These are phyloP conservation scores for Crotalus viridis DNA, from an alignment of 2,113 vertebrate species.

Conservation along the genomic window DNA sequence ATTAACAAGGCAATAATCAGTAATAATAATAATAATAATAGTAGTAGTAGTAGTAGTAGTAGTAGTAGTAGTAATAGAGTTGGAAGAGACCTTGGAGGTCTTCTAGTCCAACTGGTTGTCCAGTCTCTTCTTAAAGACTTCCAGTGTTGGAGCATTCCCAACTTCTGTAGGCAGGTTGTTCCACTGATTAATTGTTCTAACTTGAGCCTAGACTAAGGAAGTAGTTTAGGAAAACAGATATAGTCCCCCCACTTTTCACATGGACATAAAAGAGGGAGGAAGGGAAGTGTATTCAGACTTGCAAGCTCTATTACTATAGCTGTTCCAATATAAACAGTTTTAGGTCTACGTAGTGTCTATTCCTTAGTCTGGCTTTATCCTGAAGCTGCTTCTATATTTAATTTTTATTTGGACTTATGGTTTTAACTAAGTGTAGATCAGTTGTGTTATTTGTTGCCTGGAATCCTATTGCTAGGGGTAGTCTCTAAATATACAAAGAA, in stretches of 20 bases:
- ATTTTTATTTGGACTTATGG: background rate
- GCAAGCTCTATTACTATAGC: background rate
- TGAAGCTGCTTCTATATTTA: background rate
- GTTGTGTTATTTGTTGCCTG: background rate
- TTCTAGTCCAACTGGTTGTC: too few species aligned
- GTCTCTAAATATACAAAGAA: background rate
- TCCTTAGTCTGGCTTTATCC: background rate
- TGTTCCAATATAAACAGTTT: background rate
- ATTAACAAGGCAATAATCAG: background rate
- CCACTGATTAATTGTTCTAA: too few species aligned
- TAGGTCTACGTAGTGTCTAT: background rate
- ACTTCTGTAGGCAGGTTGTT: too few species aligned
- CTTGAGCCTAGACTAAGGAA: background rate
- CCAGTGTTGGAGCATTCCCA: too few species aligned
- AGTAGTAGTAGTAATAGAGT: too few species aligned
- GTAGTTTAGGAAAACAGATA: background rate
- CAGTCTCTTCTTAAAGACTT: too few species aligned
- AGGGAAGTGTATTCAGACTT: background rate
- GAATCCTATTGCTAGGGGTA: background rate
- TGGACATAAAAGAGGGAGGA: background rate
- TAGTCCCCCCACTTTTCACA: background rate
- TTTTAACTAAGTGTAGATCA: background rate
- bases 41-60: too few species aligned
- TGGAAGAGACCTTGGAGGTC: too few species aligned
- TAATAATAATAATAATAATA: too few species aligned